Evolutionary conservation across 2,113 vertebrate genomes (phyloP).

Genomic region (Ctenomys sociabilis): DNA sequence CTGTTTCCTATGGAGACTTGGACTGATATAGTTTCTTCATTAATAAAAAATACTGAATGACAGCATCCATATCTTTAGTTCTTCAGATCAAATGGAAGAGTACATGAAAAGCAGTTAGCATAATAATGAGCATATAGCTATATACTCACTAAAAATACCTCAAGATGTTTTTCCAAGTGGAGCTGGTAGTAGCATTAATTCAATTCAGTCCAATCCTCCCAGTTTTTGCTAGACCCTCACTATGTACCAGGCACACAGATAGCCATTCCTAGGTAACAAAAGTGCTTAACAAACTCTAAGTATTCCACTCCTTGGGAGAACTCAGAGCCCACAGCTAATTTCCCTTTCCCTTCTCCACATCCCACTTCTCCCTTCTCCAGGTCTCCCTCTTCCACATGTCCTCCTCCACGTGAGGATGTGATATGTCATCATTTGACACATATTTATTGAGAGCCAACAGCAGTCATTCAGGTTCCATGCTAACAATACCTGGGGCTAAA

Average conservation of each 20-base stretch:
- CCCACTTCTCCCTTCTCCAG: neutral
- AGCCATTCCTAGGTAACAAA: neutral
- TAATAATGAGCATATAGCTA: neutral
- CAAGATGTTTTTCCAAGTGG: neutral
- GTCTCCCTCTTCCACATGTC: neutral
- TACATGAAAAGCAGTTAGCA: neutral
- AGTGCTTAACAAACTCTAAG: neutral
- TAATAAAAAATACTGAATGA: slow-evolving; percentile 26
- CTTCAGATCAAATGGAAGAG: neutral
- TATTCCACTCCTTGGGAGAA: neutral
- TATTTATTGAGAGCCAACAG: neutral
- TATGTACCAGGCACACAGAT: neutral
- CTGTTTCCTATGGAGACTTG: neutral
- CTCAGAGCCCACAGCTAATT: neutral
- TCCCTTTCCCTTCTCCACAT: neutral
- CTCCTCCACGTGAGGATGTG: neutral
- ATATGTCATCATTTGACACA: neutral
- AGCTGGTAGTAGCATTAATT: neutral
- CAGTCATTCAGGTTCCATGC: neutral
- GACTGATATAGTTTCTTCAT: neutral
- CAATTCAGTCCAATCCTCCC: neutral
- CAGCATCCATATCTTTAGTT: neutral
- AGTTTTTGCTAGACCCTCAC: neutral
- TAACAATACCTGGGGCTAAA: neutral
- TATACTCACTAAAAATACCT: neutral